Evolutionary conservation across 2,888 invertebrate species (phyloP).

Genomic region (Megalurothrips usitatus): DNA sequence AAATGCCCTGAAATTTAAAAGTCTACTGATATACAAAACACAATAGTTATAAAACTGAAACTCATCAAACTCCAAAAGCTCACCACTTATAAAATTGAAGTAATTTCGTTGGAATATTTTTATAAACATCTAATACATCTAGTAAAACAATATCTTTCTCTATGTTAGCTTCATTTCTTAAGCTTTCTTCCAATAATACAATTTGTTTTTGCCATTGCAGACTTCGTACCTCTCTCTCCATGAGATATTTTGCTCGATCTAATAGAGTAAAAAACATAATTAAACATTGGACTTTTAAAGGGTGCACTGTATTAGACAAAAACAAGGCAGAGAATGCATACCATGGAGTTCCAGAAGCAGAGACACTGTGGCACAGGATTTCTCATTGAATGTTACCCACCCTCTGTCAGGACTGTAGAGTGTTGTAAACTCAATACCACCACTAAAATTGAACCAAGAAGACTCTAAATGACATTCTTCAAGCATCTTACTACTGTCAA

Average conservation of each 20-base stretch:
- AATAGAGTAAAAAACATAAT: constrained; percentile 32
- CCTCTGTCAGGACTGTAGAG: constrained; percentile 30
- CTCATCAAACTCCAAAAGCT: constrained; percentile 20
- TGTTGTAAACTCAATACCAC: constrained; percentile 34
- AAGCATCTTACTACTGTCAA: neutral
- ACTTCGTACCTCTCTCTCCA: constrained; percentile 32
- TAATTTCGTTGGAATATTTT: constrained; percentile 39
- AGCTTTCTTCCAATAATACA: constrained; percentile 34
- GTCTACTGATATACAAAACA: neutral
- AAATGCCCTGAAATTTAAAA: constrained; percentile 36
- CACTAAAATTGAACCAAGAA: constrained; percentile 33
- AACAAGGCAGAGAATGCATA: constrained; percentile 20
- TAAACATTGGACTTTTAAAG: neutral
- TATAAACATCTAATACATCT: constrained; percentile 39
- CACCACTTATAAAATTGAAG: constrained; percentile 39
- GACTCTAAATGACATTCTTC: constrained; percentile 26
- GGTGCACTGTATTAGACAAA: neutral
- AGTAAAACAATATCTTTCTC: constrained; percentile 38
- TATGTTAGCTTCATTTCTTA: constrained; percentile 36
- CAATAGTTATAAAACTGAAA: neutral
- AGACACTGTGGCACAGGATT: constrained; percentile 33
- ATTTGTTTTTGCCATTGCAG: constrained; percentile 36
- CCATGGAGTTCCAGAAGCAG: constrained; percentile 35
- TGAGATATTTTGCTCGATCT: constrained; percentile 34
- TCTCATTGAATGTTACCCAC: constrained; percentile 32